Percentiles rank a stretch among this genome's conserved stretches.
Evolutionary conservation across 2,797 vertebrate genomes (phyloP).

Genomic region (Meda fulgida): DNA sequence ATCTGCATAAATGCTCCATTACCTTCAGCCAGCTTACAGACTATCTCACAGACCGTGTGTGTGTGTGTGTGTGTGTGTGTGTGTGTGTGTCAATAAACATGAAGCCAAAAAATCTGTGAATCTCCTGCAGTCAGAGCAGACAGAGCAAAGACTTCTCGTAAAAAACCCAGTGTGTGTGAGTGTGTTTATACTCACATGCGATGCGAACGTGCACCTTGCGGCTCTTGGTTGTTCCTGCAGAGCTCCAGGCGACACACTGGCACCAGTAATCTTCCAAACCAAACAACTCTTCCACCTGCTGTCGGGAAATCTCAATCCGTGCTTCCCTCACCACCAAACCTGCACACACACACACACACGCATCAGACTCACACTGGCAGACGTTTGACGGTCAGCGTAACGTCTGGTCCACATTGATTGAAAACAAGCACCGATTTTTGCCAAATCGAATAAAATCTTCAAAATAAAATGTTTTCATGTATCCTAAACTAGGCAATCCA

Average conservation of each 20-base stretch:
- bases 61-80: constrained; percentile 14
- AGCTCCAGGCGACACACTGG: constrained; percentile 98
- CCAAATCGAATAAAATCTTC: neutral
- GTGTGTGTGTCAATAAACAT: constrained; percentile 25
- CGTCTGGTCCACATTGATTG: neutral
- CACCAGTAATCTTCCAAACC: constrained; percentile 97
- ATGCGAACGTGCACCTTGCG: constrained; percentile 93
- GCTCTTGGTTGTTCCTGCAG: constrained; percentile 94
- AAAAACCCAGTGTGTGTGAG: neutral
- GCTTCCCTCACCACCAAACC: constrained; percentile 92
- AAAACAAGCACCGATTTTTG: neutral
- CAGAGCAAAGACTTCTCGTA: constrained; percentile 1
- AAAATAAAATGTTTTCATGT: neutral
- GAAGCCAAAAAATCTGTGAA: constrained; percentile 16
- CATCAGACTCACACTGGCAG: neutral
- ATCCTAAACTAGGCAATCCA: neutral
- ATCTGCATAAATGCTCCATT: constrained; percentile 49
- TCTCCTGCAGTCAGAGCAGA: constrained; percentile 1
- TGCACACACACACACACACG: constrained; percentile 47
- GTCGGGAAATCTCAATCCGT: constrained; percentile 87
- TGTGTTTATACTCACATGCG: constrained; percentile 86
- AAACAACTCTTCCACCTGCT: constrained; percentile 94
- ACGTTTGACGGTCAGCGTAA: neutral
- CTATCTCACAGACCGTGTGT: neutral
- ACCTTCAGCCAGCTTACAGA: constrained; percentile 23